Evolutionary conservation across 2,888 invertebrate genomes (phyloP).

Genomic region (Diplazon laetatorius): DNA sequence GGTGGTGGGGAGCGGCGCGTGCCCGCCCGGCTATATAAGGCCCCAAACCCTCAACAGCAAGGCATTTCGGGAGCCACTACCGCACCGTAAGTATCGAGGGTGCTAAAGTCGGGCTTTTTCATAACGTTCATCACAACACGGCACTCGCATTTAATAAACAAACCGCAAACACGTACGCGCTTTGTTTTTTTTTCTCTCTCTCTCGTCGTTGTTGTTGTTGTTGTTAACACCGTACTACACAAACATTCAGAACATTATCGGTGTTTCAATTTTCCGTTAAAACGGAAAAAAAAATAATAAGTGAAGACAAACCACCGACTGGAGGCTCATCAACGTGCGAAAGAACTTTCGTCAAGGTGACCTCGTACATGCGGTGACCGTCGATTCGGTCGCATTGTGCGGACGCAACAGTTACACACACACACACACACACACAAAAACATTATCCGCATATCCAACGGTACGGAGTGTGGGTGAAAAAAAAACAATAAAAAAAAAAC

Average conservation of each 20-base stretch:
- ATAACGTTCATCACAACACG: slow-evolving; percentile 33
- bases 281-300: slow-evolving; percentile 38
- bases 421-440: no score
- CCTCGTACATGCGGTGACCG: slow-evolving; percentile 55
- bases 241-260: slow-evolving; percentile 2
- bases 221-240: neutral
- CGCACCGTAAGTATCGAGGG: slow-evolving; percentile 77
- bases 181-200: slow-evolving; percentile 18
- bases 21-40: slow-evolving; percentile 83
- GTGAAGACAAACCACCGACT: slow-evolving; percentile 26
- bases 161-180: slow-evolving; percentile 43
- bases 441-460: neutral
- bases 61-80: slow-evolving; percentile 82
- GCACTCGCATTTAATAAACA: slow-evolving; percentile 17
- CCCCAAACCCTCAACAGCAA: slow-evolving; percentile 79
- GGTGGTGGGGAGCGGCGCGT: slow-evolving; percentile 87
- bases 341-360: slow-evolving; percentile 53
- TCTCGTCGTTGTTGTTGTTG: no score
- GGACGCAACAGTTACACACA: no score
- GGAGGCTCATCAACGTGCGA: slow-evolving; percentile 38
- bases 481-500: no score
- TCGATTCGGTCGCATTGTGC: slow-evolving; percentile 53
- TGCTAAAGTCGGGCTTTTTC: slow-evolving; percentile 65
- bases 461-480: slow-evolving; percentile 26
- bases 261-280: slow-evolving; percentile 45